Percentiles rank a stretch among this genome's conserved stretches.
These are phyloP conservation scores for Ursus arctos DNA, from an alignment of 2,113 vertebrate genomes.

Conservation along the genomic window DNA sequence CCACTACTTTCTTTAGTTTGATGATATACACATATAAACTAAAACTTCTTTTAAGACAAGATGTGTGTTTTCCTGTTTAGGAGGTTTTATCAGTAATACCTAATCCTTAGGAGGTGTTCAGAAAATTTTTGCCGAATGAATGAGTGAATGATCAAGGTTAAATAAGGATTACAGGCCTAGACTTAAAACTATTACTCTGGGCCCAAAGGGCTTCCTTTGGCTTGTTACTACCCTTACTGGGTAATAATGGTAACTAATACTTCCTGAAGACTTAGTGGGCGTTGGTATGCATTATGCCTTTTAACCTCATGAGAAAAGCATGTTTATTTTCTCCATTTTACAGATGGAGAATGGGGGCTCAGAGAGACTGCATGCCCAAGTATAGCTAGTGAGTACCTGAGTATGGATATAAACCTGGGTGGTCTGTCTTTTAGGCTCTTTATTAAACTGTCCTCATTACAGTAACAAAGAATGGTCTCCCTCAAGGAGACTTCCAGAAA, in stretches of 20 bases:
- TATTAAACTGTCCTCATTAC: background rate
- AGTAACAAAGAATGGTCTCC: background rate
- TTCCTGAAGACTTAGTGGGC: background rate
- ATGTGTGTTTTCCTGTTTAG: background rate
- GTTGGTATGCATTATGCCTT: background rate
- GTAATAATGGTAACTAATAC: background rate
- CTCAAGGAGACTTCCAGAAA: background rate
- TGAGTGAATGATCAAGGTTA: background rate
- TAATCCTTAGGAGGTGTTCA: background rate
- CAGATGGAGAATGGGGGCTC: background rate
- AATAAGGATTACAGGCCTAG: background rate
- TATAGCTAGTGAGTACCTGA: background rate
- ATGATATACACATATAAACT: background rate
- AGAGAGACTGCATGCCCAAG: background rate
- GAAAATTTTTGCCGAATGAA: background rate
- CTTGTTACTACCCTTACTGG: background rate
- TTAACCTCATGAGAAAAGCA: background rate
- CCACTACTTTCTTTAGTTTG: background rate
- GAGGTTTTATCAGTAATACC: background rate
- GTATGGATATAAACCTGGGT: background rate
- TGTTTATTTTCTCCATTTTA: background rate
- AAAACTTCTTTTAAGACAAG: background rate
- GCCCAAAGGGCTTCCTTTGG: background rate
- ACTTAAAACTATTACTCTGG: background rate
- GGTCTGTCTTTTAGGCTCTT: background rate